Evolutionary conservation across 2,888 invertebrate genomes (phyloP).

Genomic region (Rugalucina vietnamica): DNA sequence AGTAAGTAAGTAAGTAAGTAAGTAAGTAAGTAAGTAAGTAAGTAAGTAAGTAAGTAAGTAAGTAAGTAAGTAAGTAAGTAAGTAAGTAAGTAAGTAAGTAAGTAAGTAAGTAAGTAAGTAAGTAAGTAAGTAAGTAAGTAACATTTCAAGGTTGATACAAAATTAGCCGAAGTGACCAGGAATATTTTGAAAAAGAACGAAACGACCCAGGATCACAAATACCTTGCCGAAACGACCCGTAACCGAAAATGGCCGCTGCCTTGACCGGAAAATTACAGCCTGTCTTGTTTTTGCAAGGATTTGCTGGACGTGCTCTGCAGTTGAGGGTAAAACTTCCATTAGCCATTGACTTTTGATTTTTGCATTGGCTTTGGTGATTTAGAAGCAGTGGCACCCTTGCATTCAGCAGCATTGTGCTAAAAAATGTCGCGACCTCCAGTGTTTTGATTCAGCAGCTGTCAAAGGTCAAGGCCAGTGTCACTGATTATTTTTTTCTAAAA

Average conservation of each 20-base stretch:
- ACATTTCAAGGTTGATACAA: not conserved
- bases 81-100: not conserved
- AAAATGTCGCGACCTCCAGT: not conserved
- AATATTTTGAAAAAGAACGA: not conserved
- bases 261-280: constrained; percentile 35
- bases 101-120: not conserved
- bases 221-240: not conserved
- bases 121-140: not conserved
- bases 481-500: too few species aligned
- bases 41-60: too few species aligned
- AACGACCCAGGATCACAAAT: not conserved
- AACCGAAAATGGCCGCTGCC: constrained; percentile 52
- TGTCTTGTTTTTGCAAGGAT: constrained; percentile 28
- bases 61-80: not conserved
- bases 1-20: too few species aligned
- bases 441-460: not conserved
- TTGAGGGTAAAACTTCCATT: constrained; percentile 23
- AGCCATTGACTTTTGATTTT: not conserved
- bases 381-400: not conserved
- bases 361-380: not conserved
- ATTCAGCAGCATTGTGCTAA: not conserved
- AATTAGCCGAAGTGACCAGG: not conserved
- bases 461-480: not conserved
- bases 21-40: too few species aligned
- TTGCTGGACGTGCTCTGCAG: constrained; percentile 36